Base-by-base conservation (phyloP, 2,888 invertebrate species). In the Sminthurides aquaticus region DNA sequence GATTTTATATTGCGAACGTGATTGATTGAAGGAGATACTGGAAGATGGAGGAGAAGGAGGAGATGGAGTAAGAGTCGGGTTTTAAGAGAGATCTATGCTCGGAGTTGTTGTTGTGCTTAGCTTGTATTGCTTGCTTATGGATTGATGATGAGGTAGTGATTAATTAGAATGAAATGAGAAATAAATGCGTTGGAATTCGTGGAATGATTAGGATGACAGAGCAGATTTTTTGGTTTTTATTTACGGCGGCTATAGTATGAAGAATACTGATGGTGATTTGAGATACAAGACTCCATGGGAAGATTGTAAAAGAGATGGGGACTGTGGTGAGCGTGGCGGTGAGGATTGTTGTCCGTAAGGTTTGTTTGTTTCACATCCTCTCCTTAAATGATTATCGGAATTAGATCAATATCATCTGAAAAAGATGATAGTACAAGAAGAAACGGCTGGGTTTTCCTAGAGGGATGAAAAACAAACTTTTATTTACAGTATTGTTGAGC, bases 81-180 rank as follows among this genome's bases (percentile, higher is more conserved):
- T 34, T 34, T 5, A 34, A 34, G 43, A 34, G 43, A 11, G 43
- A n/a, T n/a, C n/a, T n/a, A n/a, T n/a, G n/a, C n/a, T n/a, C n/a
- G n/a, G n/a, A n/a, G n/a, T n/a, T n/a, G n/a, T n/a, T n/a, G n/a
- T n/a, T n/a, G n/a, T n/a, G n/a, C n/a, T n/a, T n/a, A n/a, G n/a
- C n/a, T n/a, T n/a, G n/a, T n/a, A n/a, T n/a, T n/a, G n/a, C n/a
- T n/a, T 8, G 43, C 43, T 20, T 15, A 52, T 52, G 22, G 52
- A 18, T 52, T 52, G 52, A 52, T 52, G 22, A 8, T 11, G 43
- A n/a, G 11, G 43, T 18, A 43, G 22, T 52, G 52, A 52, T 52
- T 52, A 52, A 52, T 52, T 52, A 52, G 22, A 52, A 52, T 52
- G 52, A 52, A 52, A 52, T 52, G 52, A 52, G 52, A 52, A 52